Base-by-base conservation (phyloP, 2,113 vertebrate genomes). In the Nycticebus coucang region DNA sequence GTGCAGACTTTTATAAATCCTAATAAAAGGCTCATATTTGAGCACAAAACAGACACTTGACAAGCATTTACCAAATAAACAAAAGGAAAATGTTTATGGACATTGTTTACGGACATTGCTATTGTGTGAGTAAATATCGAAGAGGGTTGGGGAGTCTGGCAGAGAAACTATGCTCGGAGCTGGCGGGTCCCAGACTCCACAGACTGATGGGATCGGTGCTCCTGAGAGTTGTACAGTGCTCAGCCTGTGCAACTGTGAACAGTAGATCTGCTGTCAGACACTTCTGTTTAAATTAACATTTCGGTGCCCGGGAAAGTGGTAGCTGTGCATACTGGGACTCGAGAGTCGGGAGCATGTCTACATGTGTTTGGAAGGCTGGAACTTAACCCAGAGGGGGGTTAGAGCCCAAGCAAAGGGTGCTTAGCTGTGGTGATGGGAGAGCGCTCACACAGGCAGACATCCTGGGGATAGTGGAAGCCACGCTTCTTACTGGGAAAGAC, bases 391-490 rank as follows among this genome's bases (percentile, higher is more conserved):
- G 30, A 3, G 4, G 21, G 19, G 8, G 5, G 7, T 41, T 22
- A 74, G 68, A 75, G 4, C 62, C 62, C 71, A 45, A 35, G 53
- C 74, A 3, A 22, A 18, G 75, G n/a, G n/a, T n/a, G n/a, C n/a
- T n/a, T n/a, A 28, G 62, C 0, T 0, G 62, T 2, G 4, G 53
- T 8, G 50, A 7, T 5, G 18, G 53, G 5, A 1, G 64, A 5
- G 0, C 21, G 37, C 2, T 2, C 7, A 1, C 15, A 12, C 0
- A 9, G 50, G 33, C 4, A 4, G 30, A 11, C 3, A 15, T 0
- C 10, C 19, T 21, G 62, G n/a, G 21, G 15, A 1, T 2, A 37
- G 1, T 24, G 59, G 24, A 35, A 50, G 41, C 37, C 64, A 11
- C 1, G 3, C 8, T 37, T 72, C 37, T 22, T 37, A 17, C 4